phyloP scores from a whole-genome alignment of 2,113 vertebrate genomes.

The Poeciliopsis prolifica region DNA sequence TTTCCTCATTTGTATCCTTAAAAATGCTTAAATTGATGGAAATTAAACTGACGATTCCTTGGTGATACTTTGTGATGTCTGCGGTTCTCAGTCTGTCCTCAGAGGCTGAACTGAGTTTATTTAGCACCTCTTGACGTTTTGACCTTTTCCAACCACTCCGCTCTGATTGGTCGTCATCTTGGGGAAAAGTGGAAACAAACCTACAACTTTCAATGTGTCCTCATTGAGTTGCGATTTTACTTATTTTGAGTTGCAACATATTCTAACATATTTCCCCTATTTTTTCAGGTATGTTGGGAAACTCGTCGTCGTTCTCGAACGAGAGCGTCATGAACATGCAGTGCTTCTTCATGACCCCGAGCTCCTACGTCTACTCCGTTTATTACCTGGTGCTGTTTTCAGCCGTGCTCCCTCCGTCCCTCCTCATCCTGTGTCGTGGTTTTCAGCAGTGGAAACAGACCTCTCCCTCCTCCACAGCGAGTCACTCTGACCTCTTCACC shows the following conservation, averaged over 20 bases:
- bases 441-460: neutral
- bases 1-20: neutral
- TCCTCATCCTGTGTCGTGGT: slow-evolving; percentile 12
- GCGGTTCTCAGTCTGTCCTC: no score
- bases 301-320: neutral
- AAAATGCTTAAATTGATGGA: neutral
- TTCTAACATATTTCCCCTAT: neutral
- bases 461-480: neutral
- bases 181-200: no score
- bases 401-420: slow-evolving; percentile 12
- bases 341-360: neutral
- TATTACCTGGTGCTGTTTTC: neutral
- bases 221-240: no score
- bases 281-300: neutral
- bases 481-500: slow-evolving; percentile 27
- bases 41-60: no score
- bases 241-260: no score
- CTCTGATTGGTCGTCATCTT: no score
- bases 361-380: rapidly evolving
- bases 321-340: neutral
- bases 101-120: no score
- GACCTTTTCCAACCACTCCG: no score
- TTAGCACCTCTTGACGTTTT: no score
- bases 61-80: no score
- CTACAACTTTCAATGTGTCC: no score